Evolutionary conservation across 2,797 vertebrate genomes (phyloP).

Genomic region (Anabas testudineus): DNA sequence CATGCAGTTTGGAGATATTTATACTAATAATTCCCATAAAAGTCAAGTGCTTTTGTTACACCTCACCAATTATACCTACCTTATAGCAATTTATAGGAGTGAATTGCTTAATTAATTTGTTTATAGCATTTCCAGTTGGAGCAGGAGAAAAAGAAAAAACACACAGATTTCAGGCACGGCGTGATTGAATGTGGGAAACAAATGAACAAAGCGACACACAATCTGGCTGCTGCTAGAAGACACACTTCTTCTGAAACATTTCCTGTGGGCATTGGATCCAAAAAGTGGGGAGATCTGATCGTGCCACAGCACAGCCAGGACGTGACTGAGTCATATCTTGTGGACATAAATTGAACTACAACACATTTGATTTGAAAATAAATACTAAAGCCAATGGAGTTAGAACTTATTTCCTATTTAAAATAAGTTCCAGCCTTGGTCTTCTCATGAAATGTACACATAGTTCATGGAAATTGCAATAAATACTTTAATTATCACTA

Average conservation of each 20-base stretch:
- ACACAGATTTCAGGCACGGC: conserved; percentile 19
- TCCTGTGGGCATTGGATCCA: too few species aligned
- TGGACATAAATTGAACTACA: conserved; percentile 29
- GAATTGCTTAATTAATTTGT: background rate
- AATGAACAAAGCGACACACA: conserved; percentile 60
- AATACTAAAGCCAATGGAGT: too few species aligned
- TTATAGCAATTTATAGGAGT: background rate
- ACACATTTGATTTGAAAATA: conserved; percentile 37
- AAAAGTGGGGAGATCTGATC: conserved; percentile 47
- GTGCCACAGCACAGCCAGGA: conserved; percentile 26
- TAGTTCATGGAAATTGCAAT: conserved; percentile 45
- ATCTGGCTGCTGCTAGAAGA: conserved; percentile 53
- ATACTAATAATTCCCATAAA: background rate
- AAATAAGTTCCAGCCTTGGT: conserved; percentile 9
- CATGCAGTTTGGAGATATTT: conserved; percentile 13
- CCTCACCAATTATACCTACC: background rate
- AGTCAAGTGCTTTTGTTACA: background rate
- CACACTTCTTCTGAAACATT: conserved; percentile 46
- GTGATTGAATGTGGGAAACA: conserved; percentile 45
- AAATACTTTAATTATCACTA: too few species aligned
- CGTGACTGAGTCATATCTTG: conserved; percentile 38
- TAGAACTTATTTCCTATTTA: background rate
- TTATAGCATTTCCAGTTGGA: conserved; percentile 8
- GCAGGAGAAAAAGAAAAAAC: conserved; percentile 14
- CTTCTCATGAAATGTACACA: conserved; percentile 12